These are phyloP conservation scores for Napeogenes inachia DNA, from an alignment of 2,888 invertebrate genomes.

Conservation along the genomic window DNA sequence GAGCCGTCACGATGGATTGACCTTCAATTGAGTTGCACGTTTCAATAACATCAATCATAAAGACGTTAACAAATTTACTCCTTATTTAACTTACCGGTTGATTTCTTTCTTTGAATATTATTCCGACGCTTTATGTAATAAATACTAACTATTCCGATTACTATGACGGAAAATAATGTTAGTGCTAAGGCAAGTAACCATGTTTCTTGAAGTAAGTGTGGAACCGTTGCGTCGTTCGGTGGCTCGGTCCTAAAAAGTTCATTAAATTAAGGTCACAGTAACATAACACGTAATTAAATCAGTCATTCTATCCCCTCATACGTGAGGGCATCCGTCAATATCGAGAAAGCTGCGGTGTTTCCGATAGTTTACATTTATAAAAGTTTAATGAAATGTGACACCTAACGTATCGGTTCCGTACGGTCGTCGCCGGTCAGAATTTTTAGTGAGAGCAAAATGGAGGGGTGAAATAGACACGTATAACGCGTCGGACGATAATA, in stretches of 20 bases:
- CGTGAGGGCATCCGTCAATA: constrained; percentile 11
- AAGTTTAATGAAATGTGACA: constrained; percentile 14
- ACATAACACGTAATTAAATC: constrained; percentile 5
- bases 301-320: not conserved
- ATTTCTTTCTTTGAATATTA: constrained; percentile 66
- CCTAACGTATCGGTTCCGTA: constrained; percentile 5
- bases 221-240: constrained; percentile 64
- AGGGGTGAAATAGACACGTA: constrained; percentile 5
- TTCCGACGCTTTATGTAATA: constrained; percentile 66
- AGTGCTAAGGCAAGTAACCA: constrained; percentile 67
- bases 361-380: constrained; percentile 10
- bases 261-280: not conserved
- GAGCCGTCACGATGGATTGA: constrained; percentile 72
- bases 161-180: constrained; percentile 60
- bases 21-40: constrained; percentile 63
- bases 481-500: not conserved
- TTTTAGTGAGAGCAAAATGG: not conserved
- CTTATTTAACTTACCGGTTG: constrained; percentile 52
- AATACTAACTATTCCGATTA: constrained; percentile 64
- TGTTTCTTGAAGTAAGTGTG: constrained; percentile 67
- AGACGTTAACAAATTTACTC: constrained; percentile 26
- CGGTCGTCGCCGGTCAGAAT: not conserved
- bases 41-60: constrained; percentile 46
- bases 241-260: constrained; percentile 60
- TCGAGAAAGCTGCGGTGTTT: constrained; percentile 16